Evolutionary conservation across 2,113 vertebrate genomes (phyloP), one percentile per base, ranked within the genome.

Genomic region (Phalacrocorax pelagicus): DNA sequence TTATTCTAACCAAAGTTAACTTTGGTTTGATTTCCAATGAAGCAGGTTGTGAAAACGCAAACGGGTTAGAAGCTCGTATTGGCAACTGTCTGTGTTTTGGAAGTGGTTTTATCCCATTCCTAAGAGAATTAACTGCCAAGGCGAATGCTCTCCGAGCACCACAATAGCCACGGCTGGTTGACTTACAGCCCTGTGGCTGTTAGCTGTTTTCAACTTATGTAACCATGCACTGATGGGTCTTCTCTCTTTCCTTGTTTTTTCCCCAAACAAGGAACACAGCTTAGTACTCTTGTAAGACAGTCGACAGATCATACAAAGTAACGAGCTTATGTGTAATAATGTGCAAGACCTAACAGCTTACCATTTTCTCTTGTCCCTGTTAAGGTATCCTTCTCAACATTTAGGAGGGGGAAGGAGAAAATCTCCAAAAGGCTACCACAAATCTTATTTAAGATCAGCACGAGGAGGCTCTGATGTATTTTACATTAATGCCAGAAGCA

Each of bases 141-240:
- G 75, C 34, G 52, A 88, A 66, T 0, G 2, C 59, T 92, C 51
- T 77, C 78, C 1, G 2, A 93, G 75, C 0, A 0, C 67, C 81
- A 81, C 47, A 70, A n/a, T 66, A 86, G 59, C 81, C 21, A 29
- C 78, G 88, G 90, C 88, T 88, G 82, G 38, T 32, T 63, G 86
- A 92, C 61, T 90, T 93, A 71, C 80, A 93, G 63, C 82, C 92
- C 86, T 90, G 90, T 16, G 29, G 86, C 92, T 81, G 51, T 88
- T 54, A 80, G 63, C 51, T 73, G 55, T 36, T 94, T 38, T 42
- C 10, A 2, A 2, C 20, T 86, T 70, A 44, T 1, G 0, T 38
- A 92, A 89, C 23, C 44, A 42, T 26, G 52, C 34, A 34, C 24
- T 66, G 59, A 83, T 62, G 69, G 0, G 6, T 32, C 58, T 58